Conservation (phyloP, 2,797 vertebrate species). For the Psittacula echo region DNA sequence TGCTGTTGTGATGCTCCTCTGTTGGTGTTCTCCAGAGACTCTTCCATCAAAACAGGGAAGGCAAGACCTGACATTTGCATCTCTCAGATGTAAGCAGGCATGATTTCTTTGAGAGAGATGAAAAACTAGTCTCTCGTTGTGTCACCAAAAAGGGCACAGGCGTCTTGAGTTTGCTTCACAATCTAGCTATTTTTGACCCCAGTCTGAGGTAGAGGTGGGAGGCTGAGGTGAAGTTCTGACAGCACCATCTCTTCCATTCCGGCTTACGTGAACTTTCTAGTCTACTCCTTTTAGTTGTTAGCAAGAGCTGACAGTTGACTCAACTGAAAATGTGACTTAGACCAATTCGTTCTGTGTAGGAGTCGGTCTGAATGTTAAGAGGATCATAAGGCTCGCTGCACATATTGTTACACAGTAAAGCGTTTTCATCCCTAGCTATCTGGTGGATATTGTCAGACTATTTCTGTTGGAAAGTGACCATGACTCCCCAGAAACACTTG, state of each 20-base stretch:
- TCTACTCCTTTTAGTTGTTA: background rate
- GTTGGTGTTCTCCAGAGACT: background rate
- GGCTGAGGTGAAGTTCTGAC: background rate
- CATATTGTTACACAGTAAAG: background rate
- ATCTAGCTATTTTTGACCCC: background rate
- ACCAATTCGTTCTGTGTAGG: background rate
- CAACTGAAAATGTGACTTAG: background rate
- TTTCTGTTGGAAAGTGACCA: background rate
- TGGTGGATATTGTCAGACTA: background rate
- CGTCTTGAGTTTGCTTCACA: background rate
- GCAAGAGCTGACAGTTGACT: background rate
- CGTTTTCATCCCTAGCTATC: background rate
- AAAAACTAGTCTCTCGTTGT: background rate
- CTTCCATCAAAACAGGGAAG: background rate
- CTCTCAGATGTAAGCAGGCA: background rate
- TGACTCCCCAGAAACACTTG: background rate
- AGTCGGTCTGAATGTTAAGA: background rate
- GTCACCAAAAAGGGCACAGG: background rate
- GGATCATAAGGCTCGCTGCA: background rate
- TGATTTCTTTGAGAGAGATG: background rate
- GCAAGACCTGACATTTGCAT: constrained; percentile 22
- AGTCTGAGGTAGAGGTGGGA: background rate
- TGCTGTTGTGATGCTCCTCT: background rate
- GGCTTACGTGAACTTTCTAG: background rate
- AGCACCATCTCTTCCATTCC: background rate